These are phyloP conservation scores for Scolopax rusticola DNA, from an alignment of 2,797 vertebrate species.

Conservation along the genomic window DNA sequence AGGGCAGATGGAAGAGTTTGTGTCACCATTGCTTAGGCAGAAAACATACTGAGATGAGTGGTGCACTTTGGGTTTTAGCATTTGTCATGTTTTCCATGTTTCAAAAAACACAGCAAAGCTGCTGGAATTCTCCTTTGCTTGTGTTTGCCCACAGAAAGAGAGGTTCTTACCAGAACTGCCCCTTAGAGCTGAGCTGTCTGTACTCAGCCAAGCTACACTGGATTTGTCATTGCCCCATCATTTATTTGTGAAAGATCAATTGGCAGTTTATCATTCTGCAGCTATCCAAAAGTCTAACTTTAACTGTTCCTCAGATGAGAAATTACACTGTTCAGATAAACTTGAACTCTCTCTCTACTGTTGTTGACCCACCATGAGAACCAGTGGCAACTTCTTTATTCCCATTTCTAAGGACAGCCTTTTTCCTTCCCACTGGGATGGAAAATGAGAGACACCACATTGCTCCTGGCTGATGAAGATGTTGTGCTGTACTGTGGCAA, in stretches of 20 bases:
- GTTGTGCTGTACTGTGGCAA: not conserved
- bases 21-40: not conserved
- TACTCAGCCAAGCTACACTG: not conserved
- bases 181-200: not conserved
- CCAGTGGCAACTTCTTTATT: not conserved
- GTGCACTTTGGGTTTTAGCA: not conserved
- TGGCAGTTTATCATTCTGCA: not conserved
- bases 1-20: not conserved
- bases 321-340: not conserved
- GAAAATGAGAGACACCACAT: not conserved
- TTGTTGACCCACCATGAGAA: not conserved
- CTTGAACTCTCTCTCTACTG: not conserved
- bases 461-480: not conserved
- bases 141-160: not conserved
- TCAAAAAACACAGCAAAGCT: not conserved
- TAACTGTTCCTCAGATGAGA: not conserved
- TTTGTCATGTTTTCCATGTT: not conserved
- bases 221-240: not conserved
- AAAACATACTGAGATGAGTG: not conserved
- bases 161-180: not conserved
- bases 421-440: not conserved
- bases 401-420: not conserved
- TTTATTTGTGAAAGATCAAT: constrained; percentile 4
- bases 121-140: not conserved
- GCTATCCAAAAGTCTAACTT: not conserved